A percentile compares a stretch with the other conserved stretches of the same genome.
Evolutionary conservation across 1,140 invertebrate genomes (phyloP).

Genomic region (Listronotus oregonensis): DNA sequence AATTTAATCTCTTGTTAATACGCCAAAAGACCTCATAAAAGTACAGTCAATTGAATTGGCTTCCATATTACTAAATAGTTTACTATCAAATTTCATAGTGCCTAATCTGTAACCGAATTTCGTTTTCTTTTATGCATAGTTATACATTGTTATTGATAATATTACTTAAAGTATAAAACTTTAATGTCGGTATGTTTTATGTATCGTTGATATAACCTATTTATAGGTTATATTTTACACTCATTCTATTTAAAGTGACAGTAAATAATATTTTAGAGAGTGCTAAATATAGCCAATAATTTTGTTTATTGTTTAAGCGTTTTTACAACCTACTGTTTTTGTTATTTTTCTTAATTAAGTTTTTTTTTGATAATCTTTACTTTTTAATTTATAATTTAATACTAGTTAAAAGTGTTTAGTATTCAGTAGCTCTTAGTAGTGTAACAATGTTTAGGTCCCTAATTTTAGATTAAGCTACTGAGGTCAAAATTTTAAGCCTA

Average conservation of each 20-base stretch:
- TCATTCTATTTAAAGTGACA: neutral
- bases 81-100: constrained; percentile 26
- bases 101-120: constrained; percentile 23
- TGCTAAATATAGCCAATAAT: constrained; percentile 9
- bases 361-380: constrained; percentile 24
- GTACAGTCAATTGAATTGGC: neutral
- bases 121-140: constrained; percentile 28
- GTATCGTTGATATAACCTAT: constrained; percentile 10
- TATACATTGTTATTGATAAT: constrained; percentile 15
- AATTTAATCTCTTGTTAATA: no score
- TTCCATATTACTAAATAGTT: neutral
- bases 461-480: constrained; percentile 44
- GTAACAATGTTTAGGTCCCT: constrained; percentile 38
- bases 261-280: no score
- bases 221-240: constrained; percentile 23
- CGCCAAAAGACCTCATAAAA: no score
- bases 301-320: constrained; percentile 19
- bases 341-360: constrained; percentile 22
- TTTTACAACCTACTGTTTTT: constrained; percentile 19
- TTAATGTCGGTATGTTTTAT: no score
- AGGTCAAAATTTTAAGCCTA: constrained; percentile 46
- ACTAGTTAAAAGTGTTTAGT: constrained; percentile 2
- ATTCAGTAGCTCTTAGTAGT: constrained; percentile 44
- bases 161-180: constrained; percentile 1
- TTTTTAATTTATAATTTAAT: no score